Evolutionary conservation across 1,140 invertebrate species (phyloP).

Genomic region (Ceratina japonica): DNA sequence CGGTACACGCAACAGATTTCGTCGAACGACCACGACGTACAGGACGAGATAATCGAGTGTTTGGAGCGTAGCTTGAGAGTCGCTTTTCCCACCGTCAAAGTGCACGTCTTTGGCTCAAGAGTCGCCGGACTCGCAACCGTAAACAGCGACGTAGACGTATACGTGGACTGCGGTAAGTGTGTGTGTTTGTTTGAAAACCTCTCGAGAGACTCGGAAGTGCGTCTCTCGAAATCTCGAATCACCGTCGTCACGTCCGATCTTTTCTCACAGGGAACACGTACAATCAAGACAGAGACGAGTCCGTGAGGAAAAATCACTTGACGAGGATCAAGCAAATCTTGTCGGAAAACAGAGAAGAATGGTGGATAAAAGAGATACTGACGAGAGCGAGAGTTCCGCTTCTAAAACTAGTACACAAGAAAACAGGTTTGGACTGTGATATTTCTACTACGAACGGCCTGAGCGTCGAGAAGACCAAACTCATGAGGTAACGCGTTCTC

Average conservation of each 20-base stretch:
- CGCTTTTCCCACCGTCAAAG: conserved; percentile 53
- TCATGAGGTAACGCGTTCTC: conserved; percentile 72
- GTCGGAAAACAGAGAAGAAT: conserved; percentile 16
- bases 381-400: conserved; percentile 77
- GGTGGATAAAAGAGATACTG: conserved; percentile 45
- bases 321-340: conserved; percentile 22
- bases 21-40: conserved; percentile 24
- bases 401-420: conserved; percentile 77
- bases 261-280: conserved; percentile 28
- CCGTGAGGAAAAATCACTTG: neutral
- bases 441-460: conserved; percentile 80
- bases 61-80: conserved; percentile 47
- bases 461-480: conserved; percentile 79
- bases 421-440: conserved; percentile 78
- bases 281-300: neutral
- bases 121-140: conserved; percentile 71
- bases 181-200: no score
- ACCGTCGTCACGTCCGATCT: no score
- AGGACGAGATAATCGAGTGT: conserved; percentile 19
- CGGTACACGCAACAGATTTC: conserved; percentile 6
- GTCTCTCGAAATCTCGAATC: no score
- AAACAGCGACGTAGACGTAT: conserved; percentile 78
- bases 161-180: conserved; percentile 77
- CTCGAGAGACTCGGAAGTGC: no score
- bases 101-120: conserved; percentile 76